Percentiles rank a stretch among this genome's conserved stretches.
phyloP scores from a whole-genome alignment of 2,797 vertebrate species.

The Betta splendens region DNA sequence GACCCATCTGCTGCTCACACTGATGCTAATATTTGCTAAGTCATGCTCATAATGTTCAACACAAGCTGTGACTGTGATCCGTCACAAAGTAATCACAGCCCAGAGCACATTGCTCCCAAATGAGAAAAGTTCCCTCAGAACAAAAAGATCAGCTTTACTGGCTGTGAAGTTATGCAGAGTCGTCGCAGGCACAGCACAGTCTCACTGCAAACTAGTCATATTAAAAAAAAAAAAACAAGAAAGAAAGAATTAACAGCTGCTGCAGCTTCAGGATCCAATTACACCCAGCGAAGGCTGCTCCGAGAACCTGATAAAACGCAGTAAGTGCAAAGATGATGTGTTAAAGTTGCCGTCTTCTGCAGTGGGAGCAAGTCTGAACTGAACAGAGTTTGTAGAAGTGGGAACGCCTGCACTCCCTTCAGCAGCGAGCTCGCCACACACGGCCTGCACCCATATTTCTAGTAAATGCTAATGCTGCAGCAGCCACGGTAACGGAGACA shows the following conservation, averaged over 20 bases:
- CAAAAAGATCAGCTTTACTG: constrained; percentile 12
- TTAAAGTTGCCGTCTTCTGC: constrained; percentile 25
- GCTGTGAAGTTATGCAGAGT: constrained; percentile 11
- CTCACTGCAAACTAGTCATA: not conserved
- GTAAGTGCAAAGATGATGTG: constrained; percentile 13
- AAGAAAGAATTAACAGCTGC: constrained; percentile 21
- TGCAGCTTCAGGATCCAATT: constrained; percentile 46
- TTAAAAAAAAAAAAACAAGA: not conserved
- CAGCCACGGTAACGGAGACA: not conserved
- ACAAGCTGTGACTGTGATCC: too few species aligned
- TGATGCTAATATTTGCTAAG: too few species aligned
- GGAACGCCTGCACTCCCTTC: not conserved
- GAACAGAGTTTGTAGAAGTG: not conserved
- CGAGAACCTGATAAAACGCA: constrained; percentile 45
- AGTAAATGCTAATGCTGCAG: not conserved
- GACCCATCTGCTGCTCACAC: constrained; percentile 19
- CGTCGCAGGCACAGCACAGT: constrained; percentile 17
- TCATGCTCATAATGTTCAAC: constrained; percentile 13
- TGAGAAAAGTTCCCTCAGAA: constrained; percentile 2
- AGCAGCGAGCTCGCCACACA: not conserved
- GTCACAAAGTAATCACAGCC: constrained; percentile 6
- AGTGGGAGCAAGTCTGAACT: constrained; percentile 19
- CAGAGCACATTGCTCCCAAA: constrained; percentile 5
- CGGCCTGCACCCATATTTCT: not conserved
- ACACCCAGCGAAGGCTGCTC: constrained; percentile 11